These are phyloP conservation scores for Nomada hirtipes DNA, from an alignment of 2,888 invertebrate genomes.

Conservation along the genomic window DNA sequence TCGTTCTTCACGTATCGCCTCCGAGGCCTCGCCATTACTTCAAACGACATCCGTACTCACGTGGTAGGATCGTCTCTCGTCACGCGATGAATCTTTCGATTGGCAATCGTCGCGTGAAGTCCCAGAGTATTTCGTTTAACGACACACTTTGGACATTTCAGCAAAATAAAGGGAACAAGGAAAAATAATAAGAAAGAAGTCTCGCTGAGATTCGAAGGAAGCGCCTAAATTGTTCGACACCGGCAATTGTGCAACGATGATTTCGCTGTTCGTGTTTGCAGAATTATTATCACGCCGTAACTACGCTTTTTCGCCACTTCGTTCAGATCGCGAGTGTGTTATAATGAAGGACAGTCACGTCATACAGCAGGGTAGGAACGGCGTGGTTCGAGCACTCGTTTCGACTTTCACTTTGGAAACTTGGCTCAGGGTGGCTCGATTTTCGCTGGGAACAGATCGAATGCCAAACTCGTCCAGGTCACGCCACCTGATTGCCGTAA, in stretches of 20 bases:
- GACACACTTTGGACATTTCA: conserved; percentile 40
- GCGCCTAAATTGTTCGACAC: conserved; percentile 19
- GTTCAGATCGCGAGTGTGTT: not conserved
- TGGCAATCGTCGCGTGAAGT: conserved; percentile 42
- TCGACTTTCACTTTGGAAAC: conserved; percentile 34
- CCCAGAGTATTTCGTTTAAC: conserved; percentile 46
- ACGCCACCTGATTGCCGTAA: conserved; percentile 15
- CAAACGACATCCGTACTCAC: conserved; percentile 25
- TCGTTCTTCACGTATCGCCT: not conserved
- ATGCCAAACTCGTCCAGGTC: not conserved
- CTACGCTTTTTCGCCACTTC: conserved; percentile 40
- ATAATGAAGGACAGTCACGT: conserved; percentile 41
- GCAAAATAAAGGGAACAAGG: too few relatives aligned
- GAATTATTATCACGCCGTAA: conserved; percentile 20
- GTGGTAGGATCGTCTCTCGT: conserved; percentile 44
- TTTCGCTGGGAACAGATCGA: not conserved
- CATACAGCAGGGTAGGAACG: not conserved
- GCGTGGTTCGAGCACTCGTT: conserved; percentile 11
- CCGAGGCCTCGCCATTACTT: not conserved
- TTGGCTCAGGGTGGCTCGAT: conserved; percentile 2
- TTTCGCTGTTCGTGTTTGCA: not conserved
- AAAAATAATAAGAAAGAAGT: not conserved
- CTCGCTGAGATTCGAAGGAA: conserved; percentile 28
- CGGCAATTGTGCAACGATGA: conserved; percentile 44
- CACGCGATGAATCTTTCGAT: conserved; percentile 54